Evolutionary conservation across 92 coral and sea anemone genomes (phyloP).

Genomic region (Porites evermanni): DNA sequence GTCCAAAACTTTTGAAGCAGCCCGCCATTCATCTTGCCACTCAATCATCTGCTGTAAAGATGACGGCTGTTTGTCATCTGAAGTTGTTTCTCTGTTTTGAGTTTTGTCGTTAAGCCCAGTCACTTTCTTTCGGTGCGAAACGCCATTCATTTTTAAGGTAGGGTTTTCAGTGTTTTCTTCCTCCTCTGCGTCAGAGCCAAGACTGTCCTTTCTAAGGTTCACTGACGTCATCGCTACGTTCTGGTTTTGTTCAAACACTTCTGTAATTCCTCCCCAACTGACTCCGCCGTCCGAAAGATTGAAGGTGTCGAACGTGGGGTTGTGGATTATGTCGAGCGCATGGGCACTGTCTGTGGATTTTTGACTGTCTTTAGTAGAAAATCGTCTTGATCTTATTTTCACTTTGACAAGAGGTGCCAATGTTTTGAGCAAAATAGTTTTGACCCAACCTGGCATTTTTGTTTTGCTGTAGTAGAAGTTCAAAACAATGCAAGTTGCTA

Average conservation of each 20-base stretch:
- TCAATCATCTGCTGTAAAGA: conserved; percentile 20
- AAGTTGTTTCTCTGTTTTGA: background rate
- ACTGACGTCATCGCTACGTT: conserved; percentile 20
- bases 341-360: conserved; percentile 16
- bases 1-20: conserved; percentile 83
- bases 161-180: conserved; percentile 4
- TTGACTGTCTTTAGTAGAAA: conserved; percentile 12
- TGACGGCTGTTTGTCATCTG: conserved; percentile 33
- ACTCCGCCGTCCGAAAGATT: conserved; percentile 25
- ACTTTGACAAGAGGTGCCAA: conserved; percentile 60
- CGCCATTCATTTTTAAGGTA: conserved; percentile 10
- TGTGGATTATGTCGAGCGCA: conserved; percentile 35
- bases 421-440: conserved; percentile 54
- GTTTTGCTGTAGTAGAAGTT: conserved; percentile 85
- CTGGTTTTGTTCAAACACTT: conserved; percentile 33
- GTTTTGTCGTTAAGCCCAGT: background rate
- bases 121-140: background rate
- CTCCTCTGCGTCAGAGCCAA: conserved; percentile 4
- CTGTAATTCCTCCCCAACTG: conserved; percentile 14
- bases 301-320: conserved; percentile 38
- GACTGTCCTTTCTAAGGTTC: conserved; percentile 17
- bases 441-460: conserved; percentile 80
- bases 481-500: conserved; percentile 71
- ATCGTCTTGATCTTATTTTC: conserved; percentile 21
- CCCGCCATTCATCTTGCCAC: conserved; percentile 82